Base-by-base conservation (phyloP, 2,888 invertebrate species). In the Drosophila emarginata region DNA sequence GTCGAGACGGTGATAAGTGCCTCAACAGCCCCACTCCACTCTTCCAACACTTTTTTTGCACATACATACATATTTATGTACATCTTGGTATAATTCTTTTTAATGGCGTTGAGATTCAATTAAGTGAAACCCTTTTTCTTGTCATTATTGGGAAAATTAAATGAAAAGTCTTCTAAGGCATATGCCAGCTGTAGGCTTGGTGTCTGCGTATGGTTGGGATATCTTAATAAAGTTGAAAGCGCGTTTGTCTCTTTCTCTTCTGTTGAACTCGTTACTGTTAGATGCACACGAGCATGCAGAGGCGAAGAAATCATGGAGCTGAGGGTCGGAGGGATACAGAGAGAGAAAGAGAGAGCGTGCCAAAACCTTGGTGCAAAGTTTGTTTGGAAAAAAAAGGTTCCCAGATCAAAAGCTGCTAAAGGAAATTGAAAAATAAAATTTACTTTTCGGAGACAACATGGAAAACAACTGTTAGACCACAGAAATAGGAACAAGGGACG, bases 91-190 rank as follows among this genome's bases (percentile, higher is more conserved):
- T 76, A 79, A 76, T 80, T 87, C 68, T 77, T 79, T 81, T 77
- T 87, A 87, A 84, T 87, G 79, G 80, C 80, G 76, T 80, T 66
- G 79, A 80, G 82, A 84, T 84, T 84, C 80, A 87, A 87, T 84
- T 84, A 84, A 57, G 67, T 52, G 72, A 72, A 74, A 71, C 81
- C 81, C 87, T 77, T 84, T 74, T 66, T 58, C 79, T 75, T 79
- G 81, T 74, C 80, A 76, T 67, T 76, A 62, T 71, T 68, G 73
- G 58, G 64, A 75, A 57, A 76, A 81, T 81, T 74, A 76, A 81
- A 70, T 77, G 68, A 74, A 74, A 74, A 74, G 68, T 74, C 61
- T 60, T 69, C 39, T 74, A 36, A 59, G 52, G 67, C 58, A 21
- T 39, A 21, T n/a, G 36, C 36, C 14, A 50, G 12, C 53, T 57